phyloP scores from a whole-genome alignment of 1,140 invertebrate genomes.

The Neoseiulus cucumeris region DNA sequence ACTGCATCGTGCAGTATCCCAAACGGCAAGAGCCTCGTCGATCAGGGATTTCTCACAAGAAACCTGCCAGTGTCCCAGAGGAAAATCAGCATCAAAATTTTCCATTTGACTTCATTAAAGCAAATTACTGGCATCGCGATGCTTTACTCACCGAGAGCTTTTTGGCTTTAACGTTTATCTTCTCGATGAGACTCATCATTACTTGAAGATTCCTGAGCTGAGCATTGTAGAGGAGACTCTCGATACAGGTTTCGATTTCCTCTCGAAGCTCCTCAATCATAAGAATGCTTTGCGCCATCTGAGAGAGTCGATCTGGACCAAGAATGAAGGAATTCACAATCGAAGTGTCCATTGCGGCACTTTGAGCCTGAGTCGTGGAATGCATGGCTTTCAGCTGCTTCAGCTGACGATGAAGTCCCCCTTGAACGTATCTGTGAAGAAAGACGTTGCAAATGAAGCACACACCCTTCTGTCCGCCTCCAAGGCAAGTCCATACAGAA shows the following conservation, averaged over 20 bases:
- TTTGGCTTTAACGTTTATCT: conserved; percentile 45
- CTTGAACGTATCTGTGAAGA: conserved; percentile 45
- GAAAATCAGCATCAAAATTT: neutral
- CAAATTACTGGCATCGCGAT: too few species aligned
- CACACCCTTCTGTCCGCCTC: too few species aligned
- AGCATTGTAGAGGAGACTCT: conserved; percentile 15
- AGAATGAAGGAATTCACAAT: conserved; percentile 22
- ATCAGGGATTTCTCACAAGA: conserved; percentile 61
- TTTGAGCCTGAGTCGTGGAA: neutral
- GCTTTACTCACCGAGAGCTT: neutral
- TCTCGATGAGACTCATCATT: conserved; percentile 53
- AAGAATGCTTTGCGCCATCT: conserved; percentile 41
- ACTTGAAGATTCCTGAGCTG: conserved; percentile 41
- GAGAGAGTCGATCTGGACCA: conserved; percentile 29
- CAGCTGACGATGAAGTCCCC: conserved; percentile 60
- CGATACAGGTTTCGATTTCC: conserved; percentile 17
- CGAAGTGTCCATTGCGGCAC: conserved; percentile 11
- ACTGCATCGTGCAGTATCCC: conserved; percentile 33
- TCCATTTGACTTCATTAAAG: neutral
- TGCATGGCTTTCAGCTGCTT: conserved; percentile 52
- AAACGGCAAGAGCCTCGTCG: conserved; percentile 62
- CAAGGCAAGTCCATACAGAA: neutral
- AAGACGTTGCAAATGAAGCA: too few species aligned
- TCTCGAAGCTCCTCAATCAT: conserved; percentile 20
- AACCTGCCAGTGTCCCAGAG: neutral